Evolutionary conservation across 37 sponge, comb jelly and placozoan species (phyloP).

Genomic region (Spongilla lacustris): DNA sequence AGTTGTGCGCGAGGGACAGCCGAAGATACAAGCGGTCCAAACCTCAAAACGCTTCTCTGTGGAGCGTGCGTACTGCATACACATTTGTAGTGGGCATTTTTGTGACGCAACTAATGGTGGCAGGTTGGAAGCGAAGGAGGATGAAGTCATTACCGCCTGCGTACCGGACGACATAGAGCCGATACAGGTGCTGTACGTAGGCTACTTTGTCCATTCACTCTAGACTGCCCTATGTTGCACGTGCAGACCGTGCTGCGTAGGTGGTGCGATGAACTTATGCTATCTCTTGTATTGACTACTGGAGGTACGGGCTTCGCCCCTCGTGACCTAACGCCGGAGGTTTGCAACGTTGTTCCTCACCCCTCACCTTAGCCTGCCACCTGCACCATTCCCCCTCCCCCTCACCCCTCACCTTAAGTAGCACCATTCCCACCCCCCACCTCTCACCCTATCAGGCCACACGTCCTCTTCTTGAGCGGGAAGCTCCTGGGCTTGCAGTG

Average conservation of each 20-base stretch:
- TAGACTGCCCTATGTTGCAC: too few relatives aligned
- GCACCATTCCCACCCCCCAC: not conserved
- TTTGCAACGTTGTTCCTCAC: not conserved
- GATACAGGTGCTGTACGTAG: constrained; percentile 38
- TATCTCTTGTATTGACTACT: constrained; percentile 86
- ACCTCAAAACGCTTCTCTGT: constrained; percentile 39
- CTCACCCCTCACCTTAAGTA: not conserved
- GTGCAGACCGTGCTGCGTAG: constrained; percentile 40
- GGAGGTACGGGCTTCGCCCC: constrained; percentile 98
- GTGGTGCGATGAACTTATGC: constrained; percentile 69
- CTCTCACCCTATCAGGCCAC: constrained; percentile 64
- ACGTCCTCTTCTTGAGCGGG: constrained; percentile 74
- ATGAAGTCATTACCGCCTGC: constrained; percentile 28
- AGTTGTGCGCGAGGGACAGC: constrained; percentile 71
- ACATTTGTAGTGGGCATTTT: not conserved
- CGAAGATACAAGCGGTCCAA: constrained; percentile 88
- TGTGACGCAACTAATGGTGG: not conserved
- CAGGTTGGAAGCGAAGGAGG: constrained; percentile 20
- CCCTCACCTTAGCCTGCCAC: not conserved
- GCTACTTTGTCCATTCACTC: not conserved
- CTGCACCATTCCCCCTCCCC: not conserved
- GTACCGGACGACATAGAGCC: constrained; percentile 63
- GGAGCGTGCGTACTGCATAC: not conserved
- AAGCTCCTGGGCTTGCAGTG: constrained; percentile 84
- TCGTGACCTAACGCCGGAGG: constrained; percentile 97